phyloP scores from a whole-genome alignment of 1,140 invertebrate genomes.

The Rhopalosiphum padi region DNA sequence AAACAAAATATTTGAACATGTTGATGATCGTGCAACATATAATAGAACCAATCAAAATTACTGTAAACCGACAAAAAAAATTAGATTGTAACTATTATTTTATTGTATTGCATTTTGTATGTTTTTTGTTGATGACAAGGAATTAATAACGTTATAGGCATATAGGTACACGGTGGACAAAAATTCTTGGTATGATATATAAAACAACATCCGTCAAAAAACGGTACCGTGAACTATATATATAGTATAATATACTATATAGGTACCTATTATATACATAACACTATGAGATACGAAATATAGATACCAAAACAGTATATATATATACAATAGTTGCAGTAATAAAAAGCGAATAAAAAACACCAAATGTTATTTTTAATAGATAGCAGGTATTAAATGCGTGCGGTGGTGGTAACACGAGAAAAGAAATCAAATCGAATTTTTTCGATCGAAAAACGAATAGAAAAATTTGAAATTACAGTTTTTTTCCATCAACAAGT shows the following conservation, averaged over 20 bases:
- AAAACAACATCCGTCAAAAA: neutral
- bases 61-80: neutral
- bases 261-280: neutral
- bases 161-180: neutral
- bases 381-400: constrained; percentile 1
- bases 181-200: neutral
- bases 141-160: neutral
- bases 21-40: neutral
- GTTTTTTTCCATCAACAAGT: neutral
- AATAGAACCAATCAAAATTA: neutral
- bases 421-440: neutral
- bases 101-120: neutral
- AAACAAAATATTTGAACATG: neutral
- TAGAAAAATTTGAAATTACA: constrained; percentile 11
- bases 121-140: neutral
- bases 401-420: neutral
- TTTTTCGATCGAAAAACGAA: neutral
- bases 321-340: neutral
- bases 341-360: neutral
- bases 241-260: neutral
- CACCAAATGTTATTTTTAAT: neutral
- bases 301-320: neutral
- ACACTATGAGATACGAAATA: neutral
- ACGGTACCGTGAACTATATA: neutral
- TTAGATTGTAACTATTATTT: neutral